These are phyloP conservation scores for Otus sunia DNA, from an alignment of 2,113 vertebrate species.

Conservation along the genomic window DNA sequence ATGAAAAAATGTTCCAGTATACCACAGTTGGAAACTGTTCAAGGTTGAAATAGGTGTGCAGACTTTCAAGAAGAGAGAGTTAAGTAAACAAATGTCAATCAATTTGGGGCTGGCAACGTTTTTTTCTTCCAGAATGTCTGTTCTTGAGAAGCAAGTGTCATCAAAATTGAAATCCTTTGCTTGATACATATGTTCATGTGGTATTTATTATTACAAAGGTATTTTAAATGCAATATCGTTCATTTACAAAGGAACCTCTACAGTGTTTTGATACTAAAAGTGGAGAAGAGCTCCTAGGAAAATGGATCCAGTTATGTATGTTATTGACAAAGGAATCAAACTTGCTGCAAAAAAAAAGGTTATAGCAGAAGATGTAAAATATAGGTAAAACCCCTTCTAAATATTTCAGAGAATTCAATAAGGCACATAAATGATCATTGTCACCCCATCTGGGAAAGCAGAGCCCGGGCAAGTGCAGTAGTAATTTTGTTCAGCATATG, in stretches of 20 bases:
- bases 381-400: slow-evolving; percentile 22
- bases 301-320: not conserved
- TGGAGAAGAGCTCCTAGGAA: not conserved
- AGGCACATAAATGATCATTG: not conserved
- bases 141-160: slow-evolving; percentile 78
- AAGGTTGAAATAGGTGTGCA: slow-evolving; percentile 88
- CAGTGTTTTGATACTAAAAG: not conserved
- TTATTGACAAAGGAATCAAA: not conserved
- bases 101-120: slow-evolving; percentile 74
- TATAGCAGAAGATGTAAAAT: not conserved
- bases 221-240: slow-evolving; percentile 69
- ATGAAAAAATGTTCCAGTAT: slow-evolving; percentile 85
- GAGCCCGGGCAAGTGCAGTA: not conserved
- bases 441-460: slow-evolving; percentile 11
- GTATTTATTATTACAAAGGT: slow-evolving; percentile 76
- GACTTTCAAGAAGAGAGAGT: slow-evolving; percentile 83
- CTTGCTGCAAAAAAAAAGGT: not conserved
- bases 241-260: slow-evolving; percentile 52
- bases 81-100: slow-evolving; percentile 86
- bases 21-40: slow-evolving; percentile 87
- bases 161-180: slow-evolving; percentile 72
- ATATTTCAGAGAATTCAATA: slow-evolving; percentile 20
- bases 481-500: not conserved
- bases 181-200: slow-evolving; percentile 71
- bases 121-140: slow-evolving; percentile 74